These are phyloP conservation scores for Microtus richardsoni DNA, from an alignment of 2,113 vertebrate genomes.

Conservation along the genomic window DNA sequence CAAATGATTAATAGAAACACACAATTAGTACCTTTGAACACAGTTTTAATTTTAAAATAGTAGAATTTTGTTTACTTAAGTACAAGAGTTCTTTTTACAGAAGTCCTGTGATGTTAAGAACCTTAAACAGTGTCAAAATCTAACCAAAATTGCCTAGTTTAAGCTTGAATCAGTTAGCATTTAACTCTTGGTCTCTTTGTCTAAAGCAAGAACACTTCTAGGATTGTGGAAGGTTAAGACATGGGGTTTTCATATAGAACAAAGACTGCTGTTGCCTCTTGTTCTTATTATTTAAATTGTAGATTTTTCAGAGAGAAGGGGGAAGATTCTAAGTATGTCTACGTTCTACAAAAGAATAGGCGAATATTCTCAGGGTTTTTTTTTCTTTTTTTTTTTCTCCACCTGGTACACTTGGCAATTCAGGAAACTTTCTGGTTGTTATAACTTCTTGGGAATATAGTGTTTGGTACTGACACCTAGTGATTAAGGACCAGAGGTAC, in stretches of 20 bases:
- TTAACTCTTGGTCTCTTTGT: neutral
- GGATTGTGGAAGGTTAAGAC: neutral
- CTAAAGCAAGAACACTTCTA: neutral
- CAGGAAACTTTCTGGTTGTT: conserved; percentile 7
- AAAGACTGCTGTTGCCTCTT: neutral
- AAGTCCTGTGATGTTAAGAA: conserved; percentile 6
- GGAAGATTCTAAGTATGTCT: neutral
- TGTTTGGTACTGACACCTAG: neutral
- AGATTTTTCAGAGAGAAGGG: conserved; percentile 21
- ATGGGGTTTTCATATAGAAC: neutral
- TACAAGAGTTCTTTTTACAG: neutral
- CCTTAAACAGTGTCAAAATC: neutral
- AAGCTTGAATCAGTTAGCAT: neutral
- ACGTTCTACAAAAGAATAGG: neutral
- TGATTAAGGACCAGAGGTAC: neutral
- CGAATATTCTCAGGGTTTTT: neutral
- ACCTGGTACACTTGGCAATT: neutral
- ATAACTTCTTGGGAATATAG: neutral
- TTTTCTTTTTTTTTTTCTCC: neutral
- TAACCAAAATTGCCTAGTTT: neutral
- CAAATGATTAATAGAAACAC: neutral
- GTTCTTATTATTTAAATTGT: neutral
- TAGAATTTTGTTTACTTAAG: conserved; percentile 1
- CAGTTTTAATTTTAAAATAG: neutral
- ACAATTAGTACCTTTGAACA: neutral